Base-by-base conservation (phyloP, 2,797 vertebrate species). In the Balearica regulorum region DNA sequence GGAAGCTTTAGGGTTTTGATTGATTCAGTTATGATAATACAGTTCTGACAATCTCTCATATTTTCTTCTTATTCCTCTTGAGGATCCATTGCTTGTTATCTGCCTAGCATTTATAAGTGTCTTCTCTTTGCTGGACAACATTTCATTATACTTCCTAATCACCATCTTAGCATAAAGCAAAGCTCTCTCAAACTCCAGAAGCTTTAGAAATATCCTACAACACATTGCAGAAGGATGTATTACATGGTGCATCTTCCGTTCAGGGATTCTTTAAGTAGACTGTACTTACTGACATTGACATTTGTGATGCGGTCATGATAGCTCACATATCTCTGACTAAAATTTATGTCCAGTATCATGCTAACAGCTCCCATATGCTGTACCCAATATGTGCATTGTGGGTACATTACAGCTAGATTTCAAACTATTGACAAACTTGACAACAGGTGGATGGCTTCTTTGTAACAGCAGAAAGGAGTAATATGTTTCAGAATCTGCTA, bases 111-210 rank as follows among this genome's bases (percentile, higher is more conserved):
- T 49, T 80, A 1, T 26, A 31, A 44, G 6, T 15, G 25, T 51
- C n/a, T 22, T 71, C 39, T 75, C 31, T 61, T 69, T 89, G 31
- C 73, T 71, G 39, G 41, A 43, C 72, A 81, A 4, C 7, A 29
- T 37, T 76, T 57, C 10, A 49, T 79, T 84, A 28, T 16, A n/a
- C 4, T 19, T 58, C 48, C 72, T 49, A 60, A 31, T 82, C 43
- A 39, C 20, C 11, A 44, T 15, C 65, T 55, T 22, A 33, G 4
- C 9, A 9, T 22, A 48, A 55, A 72, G 6, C 9, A 53, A 82
- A 92, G 33, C n/a, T 75, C 44, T 79, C 57, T 75, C 87, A 84
- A 95, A n/a, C 44, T 92, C 39, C 37, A 64, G 64, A 44, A 57
- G 14, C 35, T 81, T 87, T 66, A 33, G 21, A 78, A 79, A 43